phyloP scores from a whole-genome alignment of 2,888 invertebrate species.

The Amblyjoppa proteus region DNA sequence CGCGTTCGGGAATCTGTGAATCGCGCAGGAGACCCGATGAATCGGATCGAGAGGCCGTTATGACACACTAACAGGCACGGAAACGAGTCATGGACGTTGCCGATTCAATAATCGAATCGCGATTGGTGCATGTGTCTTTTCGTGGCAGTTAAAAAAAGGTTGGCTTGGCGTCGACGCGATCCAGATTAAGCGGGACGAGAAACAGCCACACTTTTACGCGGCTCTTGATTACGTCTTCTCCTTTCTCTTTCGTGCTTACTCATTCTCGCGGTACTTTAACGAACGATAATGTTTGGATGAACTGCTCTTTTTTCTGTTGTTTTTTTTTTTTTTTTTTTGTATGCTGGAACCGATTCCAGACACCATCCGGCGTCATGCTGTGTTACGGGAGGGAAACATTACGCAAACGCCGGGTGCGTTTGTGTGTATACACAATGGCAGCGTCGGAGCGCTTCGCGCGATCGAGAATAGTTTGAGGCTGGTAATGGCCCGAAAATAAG shows the following conservation, averaged over 20 bases:
- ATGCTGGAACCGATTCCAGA: constrained; percentile 2
- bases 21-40: too few species aligned
- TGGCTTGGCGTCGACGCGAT: neutral
- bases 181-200: neutral
- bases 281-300: constrained; percentile 15
- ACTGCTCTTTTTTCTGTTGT: neutral
- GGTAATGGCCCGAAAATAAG: neutral
- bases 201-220: constrained; percentile 9
- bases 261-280: neutral
- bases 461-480: constrained; percentile 1
- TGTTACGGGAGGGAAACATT: neutral
- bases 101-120: neutral
- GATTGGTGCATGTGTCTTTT: neutral
- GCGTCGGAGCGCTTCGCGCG: neutral
- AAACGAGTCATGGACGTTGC: too few species aligned
- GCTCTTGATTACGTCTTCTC: constrained; percentile 2
- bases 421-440: neutral
- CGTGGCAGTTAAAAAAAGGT: neutral
- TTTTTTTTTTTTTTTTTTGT: neutral
- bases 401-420: neutral
- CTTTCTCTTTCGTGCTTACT: constrained; percentile 17
- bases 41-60: too few species aligned
- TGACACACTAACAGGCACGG: too few species aligned
- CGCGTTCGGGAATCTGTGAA: too few species aligned
- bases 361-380: neutral